A percentile compares a stretch with the other conserved stretches of the same genome.
These are phyloP conservation scores for Thera obeliscata DNA, from an alignment of 2,888 invertebrate species.

Conservation along the genomic window DNA sequence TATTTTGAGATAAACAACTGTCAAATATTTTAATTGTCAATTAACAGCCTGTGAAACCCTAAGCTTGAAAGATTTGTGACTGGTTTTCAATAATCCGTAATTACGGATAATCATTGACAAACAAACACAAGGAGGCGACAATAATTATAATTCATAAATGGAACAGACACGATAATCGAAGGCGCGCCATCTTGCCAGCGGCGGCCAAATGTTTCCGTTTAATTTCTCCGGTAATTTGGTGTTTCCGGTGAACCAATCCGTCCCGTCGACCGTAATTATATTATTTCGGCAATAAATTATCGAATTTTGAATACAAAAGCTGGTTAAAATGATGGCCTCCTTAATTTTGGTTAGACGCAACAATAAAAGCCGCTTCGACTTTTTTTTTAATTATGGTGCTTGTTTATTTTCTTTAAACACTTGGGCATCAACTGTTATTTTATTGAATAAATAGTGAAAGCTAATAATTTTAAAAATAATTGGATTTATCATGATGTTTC, in stretches of 20 bases:
- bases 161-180: slow-evolving; percentile 76
- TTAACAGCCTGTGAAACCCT: too few species aligned
- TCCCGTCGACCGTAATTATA: slow-evolving; percentile 82
- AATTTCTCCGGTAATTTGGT: slow-evolving; percentile 84
- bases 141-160: slow-evolving; percentile 77
- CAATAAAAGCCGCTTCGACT: slow-evolving; percentile 48
- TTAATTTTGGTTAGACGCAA: slow-evolving; percentile 74
- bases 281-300: slow-evolving; percentile 85
- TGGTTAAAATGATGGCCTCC: slow-evolving; percentile 71
- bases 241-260: slow-evolving; percentile 82
- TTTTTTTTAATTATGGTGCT: slow-evolving; percentile 29
- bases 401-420: slow-evolving; percentile 20
- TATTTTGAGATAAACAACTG: too few species aligned
- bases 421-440: slow-evolving; percentile 17
- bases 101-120: slow-evolving; percentile 49
- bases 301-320: slow-evolving; percentile 81
- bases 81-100: slow-evolving; percentile 38
- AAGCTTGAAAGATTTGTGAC: background rate
- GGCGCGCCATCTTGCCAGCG: slow-evolving; percentile 83
- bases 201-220: slow-evolving; percentile 85
- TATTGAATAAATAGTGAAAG: slow-evolving; percentile 15
- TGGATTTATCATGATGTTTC: background rate
- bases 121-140: slow-evolving; percentile 71
- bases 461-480: background rate
- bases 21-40: too few species aligned